Evolutionary conservation across 1,140 invertebrate genomes (phyloP).

Genomic region (Zaprionus ornatus): DNA sequence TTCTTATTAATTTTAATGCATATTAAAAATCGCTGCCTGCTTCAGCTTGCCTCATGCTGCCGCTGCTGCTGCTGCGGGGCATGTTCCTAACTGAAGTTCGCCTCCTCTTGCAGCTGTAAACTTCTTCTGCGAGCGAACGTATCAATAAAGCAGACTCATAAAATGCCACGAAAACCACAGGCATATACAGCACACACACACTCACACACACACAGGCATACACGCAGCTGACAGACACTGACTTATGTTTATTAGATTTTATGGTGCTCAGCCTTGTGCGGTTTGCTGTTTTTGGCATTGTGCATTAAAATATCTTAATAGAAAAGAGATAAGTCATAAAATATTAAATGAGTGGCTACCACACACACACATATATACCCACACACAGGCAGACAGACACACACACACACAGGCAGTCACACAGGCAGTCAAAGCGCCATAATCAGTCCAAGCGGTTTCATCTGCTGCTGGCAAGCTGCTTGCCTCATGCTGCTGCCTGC

Average conservation of each 20-base stretch:
- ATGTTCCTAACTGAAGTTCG: neutral
- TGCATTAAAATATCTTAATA: constrained; percentile 76
- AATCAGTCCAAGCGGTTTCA: constrained; percentile 62
- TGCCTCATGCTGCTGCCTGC: constrained; percentile 3
- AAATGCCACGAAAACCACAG: constrained; percentile 56
- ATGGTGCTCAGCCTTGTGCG: constrained; percentile 50
- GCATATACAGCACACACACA: constrained; percentile 34
- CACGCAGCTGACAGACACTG: constrained; percentile 29
- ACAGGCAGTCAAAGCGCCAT: constrained; percentile 31
- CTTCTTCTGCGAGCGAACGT: constrained; percentile 39
- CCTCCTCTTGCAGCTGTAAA: constrained; percentile 34
- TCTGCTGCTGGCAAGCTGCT: constrained; percentile 43
- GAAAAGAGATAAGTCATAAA: constrained; percentile 80
- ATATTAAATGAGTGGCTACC: constrained; percentile 70
- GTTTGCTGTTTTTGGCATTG: constrained; percentile 46
- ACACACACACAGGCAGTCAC: neutral
- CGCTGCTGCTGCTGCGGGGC: neutral
- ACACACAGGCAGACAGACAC: neutral
- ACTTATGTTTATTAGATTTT: constrained; percentile 80
- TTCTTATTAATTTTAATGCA: constrained; percentile 83
- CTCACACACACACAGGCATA: constrained; percentile 15
- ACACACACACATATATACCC: constrained; percentile 27
- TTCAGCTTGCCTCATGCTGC: constrained; percentile 8
- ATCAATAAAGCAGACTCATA: constrained; percentile 68
- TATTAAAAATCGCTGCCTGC: constrained; percentile 73